Evolutionary conservation across 2,113 vertebrate genomes (phyloP).

Genomic region (Tichodroma muraria): DNA sequence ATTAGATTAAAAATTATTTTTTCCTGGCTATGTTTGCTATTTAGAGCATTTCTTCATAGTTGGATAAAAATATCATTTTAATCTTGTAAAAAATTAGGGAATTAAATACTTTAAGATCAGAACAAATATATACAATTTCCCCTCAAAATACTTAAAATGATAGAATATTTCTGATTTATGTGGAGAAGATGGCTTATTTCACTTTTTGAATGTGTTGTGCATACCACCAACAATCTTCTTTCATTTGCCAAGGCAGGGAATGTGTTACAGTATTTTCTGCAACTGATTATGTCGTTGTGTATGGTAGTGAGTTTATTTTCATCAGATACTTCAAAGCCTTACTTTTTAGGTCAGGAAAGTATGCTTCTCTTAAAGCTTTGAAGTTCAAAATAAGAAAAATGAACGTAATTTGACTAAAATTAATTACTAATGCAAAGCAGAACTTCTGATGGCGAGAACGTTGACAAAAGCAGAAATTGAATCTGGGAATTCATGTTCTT

Average conservation of each 20-base stretch:
- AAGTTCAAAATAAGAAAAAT: conserved; percentile 56
- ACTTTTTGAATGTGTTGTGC: not conserved
- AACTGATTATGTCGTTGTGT: conserved; percentile 24
- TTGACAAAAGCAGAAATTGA: not conserved
- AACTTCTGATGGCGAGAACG: not conserved
- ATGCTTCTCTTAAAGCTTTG: conserved; percentile 31
- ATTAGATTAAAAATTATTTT: not conserved
- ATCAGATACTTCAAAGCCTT: conserved; percentile 56
- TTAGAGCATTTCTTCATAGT: not conserved
- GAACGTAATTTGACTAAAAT: conserved; percentile 44
- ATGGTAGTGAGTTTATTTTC: conserved; percentile 18
- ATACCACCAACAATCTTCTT: not conserved
- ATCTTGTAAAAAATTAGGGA: not conserved
- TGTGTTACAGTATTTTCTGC: not conserved
- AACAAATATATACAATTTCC: conserved; percentile 1
- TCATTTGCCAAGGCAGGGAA: not conserved
- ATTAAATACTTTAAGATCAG: not conserved
- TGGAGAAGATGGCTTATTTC: not conserved
- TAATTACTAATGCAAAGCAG: conserved; percentile 53
- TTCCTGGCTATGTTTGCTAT: not conserved
- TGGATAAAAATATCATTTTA: conserved; percentile 22
- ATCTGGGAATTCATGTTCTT: not conserved
- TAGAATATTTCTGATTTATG: not conserved
- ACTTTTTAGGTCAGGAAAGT: conserved; percentile 49
- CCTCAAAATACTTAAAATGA: conserved; percentile 21